Evolutionary conservation across 1,140 invertebrate species (phyloP).

Genomic region (Diorhabda elongata): DNA sequence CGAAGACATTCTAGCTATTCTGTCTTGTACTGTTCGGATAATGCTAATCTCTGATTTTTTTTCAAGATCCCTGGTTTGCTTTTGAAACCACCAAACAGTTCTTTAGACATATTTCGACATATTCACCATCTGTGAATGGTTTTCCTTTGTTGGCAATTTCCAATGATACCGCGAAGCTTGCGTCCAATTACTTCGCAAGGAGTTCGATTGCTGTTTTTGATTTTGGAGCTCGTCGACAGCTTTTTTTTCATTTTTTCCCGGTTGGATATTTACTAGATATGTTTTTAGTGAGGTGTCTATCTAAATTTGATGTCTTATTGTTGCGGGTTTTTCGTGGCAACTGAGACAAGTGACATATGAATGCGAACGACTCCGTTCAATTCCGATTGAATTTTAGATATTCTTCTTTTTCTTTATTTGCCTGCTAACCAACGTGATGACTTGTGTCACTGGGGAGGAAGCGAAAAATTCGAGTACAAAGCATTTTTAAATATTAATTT

Average conservation of each 20-base stretch:
- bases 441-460: too few species aligned
- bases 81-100: constrained; percentile 41
- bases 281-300: constrained; percentile 29
- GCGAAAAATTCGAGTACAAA: too few species aligned
- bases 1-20: constrained; percentile 37
- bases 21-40: constrained; percentile 38
- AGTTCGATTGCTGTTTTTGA: constrained; percentile 29
- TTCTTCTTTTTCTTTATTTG: constrained; percentile 17
- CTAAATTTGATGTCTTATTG: constrained; percentile 35
- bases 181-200: constrained; percentile 37
- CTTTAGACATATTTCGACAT: constrained; percentile 34
- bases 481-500: too few species aligned
- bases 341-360: constrained; percentile 30
- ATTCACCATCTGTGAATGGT: constrained; percentile 41
- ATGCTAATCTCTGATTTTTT: constrained; percentile 38
- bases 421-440: too few species aligned
- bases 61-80: constrained; percentile 39
- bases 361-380: constrained; percentile 32
- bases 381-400: constrained; percentile 32
- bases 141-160: constrained; percentile 30
- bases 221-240: constrained; percentile 38
- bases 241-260: constrained; percentile 24
- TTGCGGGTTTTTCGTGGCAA: constrained; percentile 30
- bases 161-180: constrained; percentile 34
- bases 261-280: constrained; percentile 9